A percentile compares a stretch with the other conserved stretches of the same genome.
Evolutionary conservation across 1,140 invertebrate species (phyloP).

Genomic region (Anagrus nilaparvatae): DNA sequence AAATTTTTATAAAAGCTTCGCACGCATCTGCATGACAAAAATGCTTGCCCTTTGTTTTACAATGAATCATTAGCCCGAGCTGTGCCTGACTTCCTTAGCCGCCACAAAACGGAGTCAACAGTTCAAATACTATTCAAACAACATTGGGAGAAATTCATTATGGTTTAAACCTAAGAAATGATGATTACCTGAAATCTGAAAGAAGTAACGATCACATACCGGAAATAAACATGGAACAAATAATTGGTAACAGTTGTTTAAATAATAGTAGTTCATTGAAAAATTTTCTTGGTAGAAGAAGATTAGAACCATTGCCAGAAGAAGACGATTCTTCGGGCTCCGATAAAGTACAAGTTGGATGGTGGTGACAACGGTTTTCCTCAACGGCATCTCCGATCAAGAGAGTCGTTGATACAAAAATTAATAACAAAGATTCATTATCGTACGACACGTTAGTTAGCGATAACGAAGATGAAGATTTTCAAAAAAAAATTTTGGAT

Average conservation of each 20-base stretch:
- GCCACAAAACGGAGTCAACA: slow-evolving; percentile 25
- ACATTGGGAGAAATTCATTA: slow-evolving; percentile 32
- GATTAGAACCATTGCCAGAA: slow-evolving; percentile 38
- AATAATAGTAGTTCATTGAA: no score
- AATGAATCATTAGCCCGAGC: slow-evolving; percentile 40
- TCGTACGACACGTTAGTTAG: no score
- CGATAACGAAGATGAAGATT: slow-evolving; percentile 35
- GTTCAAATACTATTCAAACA: slow-evolving; percentile 7
- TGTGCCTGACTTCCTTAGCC: slow-evolving; percentile 40
- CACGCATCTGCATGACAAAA: slow-evolving; percentile 39
- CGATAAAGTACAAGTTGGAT: slow-evolving; percentile 31
- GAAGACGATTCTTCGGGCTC: slow-evolving; percentile 32
- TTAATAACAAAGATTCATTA: no score
- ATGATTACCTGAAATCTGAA: slow-evolving; percentile 22
- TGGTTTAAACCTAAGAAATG: slow-evolving; percentile 29
- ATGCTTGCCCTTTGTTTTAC: slow-evolving; percentile 40
- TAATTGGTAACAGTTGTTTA: no score
- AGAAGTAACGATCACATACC: slow-evolving; percentile 23
- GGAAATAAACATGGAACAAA: slow-evolving; percentile 40
- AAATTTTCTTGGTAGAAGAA: slow-evolving; percentile 32
- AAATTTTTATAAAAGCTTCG: slow-evolving; percentile 37
- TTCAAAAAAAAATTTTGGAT: slow-evolving; percentile 35
- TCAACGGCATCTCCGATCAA: no score
- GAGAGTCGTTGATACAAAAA: no score
- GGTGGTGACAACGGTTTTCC: slow-evolving; percentile 41